phyloP scores from a whole-genome alignment of 2,888 invertebrate genomes.

The Tridacna gigas region DNA sequence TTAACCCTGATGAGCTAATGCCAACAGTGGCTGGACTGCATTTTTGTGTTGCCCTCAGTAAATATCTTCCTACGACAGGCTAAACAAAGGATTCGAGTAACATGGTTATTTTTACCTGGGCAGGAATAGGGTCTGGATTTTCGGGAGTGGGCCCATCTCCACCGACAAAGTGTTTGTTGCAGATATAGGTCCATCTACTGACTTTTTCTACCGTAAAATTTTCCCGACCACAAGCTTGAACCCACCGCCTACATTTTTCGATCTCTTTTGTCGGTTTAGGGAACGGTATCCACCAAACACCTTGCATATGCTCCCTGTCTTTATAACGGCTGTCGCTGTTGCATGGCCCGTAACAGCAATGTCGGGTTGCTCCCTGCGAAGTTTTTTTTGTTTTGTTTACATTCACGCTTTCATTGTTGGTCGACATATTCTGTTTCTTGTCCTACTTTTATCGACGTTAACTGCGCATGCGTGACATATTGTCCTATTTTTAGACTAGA shows the following conservation, averaged over 20 bases:
- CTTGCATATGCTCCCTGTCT: conserved; percentile 37
- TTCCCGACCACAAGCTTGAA: conserved; percentile 23
- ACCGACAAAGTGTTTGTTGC: conserved; percentile 36
- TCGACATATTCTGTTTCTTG: too few relatives aligned
- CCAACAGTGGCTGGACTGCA: too few relatives aligned
- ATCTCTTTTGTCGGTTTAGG: conserved; percentile 23
- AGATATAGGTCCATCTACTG: conserved; percentile 41
- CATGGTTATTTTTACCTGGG: background rate
- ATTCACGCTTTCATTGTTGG: too few relatives aligned
- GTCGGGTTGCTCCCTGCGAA: background rate
- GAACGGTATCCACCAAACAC: conserved; percentile 35
- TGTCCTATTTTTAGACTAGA: too few relatives aligned
- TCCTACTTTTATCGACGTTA: too few relatives aligned
- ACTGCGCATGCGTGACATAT: too few relatives aligned
- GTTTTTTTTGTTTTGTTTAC: too few relatives aligned
- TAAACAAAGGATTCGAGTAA: too few relatives aligned
- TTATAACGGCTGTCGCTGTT: conserved; percentile 43
- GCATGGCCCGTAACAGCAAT: conserved; percentile 18
- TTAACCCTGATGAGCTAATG: too few relatives aligned
- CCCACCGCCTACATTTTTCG: conserved; percentile 22
- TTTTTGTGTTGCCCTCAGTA: too few relatives aligned
- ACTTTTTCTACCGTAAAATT: conserved; percentile 24
- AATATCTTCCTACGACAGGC: too few relatives aligned
- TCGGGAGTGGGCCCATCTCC: conserved; percentile 28
- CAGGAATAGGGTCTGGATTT: conserved; percentile 37